phyloP scores from a whole-genome alignment of 2,113 vertebrate species.

The Menidia beryllina region DNA sequence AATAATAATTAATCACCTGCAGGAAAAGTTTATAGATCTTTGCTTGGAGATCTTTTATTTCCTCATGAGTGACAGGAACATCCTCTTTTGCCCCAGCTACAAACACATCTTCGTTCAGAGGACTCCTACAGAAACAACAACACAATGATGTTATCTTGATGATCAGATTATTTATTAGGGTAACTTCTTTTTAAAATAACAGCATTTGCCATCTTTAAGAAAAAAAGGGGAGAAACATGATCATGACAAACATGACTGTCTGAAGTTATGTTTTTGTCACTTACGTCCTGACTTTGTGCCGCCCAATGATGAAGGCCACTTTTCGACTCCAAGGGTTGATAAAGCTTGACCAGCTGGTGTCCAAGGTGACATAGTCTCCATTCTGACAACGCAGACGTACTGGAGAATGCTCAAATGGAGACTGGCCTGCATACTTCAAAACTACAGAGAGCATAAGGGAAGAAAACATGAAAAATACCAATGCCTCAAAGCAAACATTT shows the following conservation, averaged over 20 bases:
- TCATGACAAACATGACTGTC: neutral
- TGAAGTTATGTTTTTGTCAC: constrained; percentile 44
- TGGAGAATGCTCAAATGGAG: constrained; percentile 90
- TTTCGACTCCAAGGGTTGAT: constrained; percentile 94
- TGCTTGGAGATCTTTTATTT: constrained; percentile 88
- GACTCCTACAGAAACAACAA: constrained; percentile 79
- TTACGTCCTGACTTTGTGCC: constrained; percentile 92
- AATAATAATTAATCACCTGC: constrained; percentile 85
- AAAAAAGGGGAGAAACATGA: neutral
- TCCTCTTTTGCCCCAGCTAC: constrained; percentile 79
- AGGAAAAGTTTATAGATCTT: constrained; percentile 92
- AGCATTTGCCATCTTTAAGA: neutral
- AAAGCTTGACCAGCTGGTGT: constrained; percentile 94
- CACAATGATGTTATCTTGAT: neutral
- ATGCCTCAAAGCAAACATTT: neutral
- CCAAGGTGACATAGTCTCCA: constrained; percentile 89
- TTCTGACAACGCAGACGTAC: constrained; percentile 90
- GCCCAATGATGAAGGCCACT: constrained; percentile 89
- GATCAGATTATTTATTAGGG: neutral
- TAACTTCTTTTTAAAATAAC: neutral
- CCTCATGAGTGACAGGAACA: constrained; percentile 76
- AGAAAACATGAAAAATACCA: neutral
- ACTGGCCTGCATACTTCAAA: constrained; percentile 87
- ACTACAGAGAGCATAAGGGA: constrained; percentile 73
- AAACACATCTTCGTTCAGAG: constrained; percentile 93